phyloP scores from a whole-genome alignment of 2,113 vertebrate species.

The Sander vitreus region DNA sequence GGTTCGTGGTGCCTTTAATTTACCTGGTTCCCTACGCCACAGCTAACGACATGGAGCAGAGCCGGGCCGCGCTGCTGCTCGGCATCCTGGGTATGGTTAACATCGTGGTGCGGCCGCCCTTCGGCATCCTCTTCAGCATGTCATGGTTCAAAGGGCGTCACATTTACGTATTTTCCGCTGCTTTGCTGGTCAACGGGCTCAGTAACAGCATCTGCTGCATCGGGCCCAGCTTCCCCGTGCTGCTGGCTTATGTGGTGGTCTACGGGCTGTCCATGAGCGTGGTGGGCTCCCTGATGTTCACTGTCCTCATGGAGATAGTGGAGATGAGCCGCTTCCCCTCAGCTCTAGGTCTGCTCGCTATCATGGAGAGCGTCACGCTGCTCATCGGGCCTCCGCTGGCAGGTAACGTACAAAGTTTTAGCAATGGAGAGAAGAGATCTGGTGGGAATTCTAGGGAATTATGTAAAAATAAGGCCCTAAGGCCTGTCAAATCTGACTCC shows the following conservation, averaged over 20 bases:
- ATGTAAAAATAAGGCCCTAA: too few relatives aligned
- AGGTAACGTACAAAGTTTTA: slow-evolving; percentile 75
- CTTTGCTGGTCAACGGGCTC: slow-evolving; percentile 87
- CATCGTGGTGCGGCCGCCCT: slow-evolving; percentile 89
- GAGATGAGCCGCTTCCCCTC: slow-evolving; percentile 92
- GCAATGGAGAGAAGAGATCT: too few relatives aligned
- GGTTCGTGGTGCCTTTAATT: slow-evolving; percentile 89
- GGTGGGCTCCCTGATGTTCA: slow-evolving; percentile 89
- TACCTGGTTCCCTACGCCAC: slow-evolving; percentile 93
- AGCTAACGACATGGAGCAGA: slow-evolving; percentile 82
- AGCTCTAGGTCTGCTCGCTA: slow-evolving; percentile 91
- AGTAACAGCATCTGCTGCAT: slow-evolving; percentile 90
- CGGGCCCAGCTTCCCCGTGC: slow-evolving; percentile 81
- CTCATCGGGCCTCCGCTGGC: slow-evolving; percentile 92
- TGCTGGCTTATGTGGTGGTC: slow-evolving; percentile 86
- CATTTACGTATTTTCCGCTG: slow-evolving; percentile 87
- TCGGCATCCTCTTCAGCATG: slow-evolving; percentile 86
- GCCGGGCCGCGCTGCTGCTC: slow-evolving; percentile 88
- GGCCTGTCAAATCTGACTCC: too few relatives aligned
- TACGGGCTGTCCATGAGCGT: slow-evolving; percentile 92
- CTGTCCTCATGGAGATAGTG: slow-evolving; percentile 94
- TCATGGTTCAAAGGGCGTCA: slow-evolving; percentile 83
- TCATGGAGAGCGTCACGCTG: slow-evolving; percentile 90
- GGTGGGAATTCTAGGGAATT: neutral
- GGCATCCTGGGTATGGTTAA: slow-evolving; percentile 91